A percentile compares a stretch with the other conserved stretches of the same genome.
Evolutionary conservation across 2,797 vertebrate species (phyloP).

Genomic region (Acipenser ruthenus): DNA sequence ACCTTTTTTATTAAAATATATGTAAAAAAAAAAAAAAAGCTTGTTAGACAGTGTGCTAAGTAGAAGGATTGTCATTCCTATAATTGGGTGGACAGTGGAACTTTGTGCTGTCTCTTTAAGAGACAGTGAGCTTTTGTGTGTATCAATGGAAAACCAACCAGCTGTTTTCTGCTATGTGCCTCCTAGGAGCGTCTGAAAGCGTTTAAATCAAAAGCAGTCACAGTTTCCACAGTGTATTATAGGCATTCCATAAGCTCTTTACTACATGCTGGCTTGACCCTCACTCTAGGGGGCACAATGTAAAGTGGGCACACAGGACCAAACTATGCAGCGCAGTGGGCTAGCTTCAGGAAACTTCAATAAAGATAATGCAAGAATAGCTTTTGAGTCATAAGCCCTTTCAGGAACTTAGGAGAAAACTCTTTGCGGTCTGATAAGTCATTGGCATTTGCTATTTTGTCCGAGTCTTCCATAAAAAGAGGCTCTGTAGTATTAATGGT

Average conservation of each 20-base stretch:
- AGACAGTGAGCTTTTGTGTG: slow-evolving; percentile 36
- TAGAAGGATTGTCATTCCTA: slow-evolving; percentile 2
- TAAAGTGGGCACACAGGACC: slow-evolving; percentile 53
- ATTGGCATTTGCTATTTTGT: slow-evolving; percentile 46
- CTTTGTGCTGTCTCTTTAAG: slow-evolving; percentile 34
- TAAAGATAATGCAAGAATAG: slow-evolving; percentile 30
- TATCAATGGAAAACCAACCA: slow-evolving; percentile 53
- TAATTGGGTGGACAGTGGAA: slow-evolving; percentile 2
- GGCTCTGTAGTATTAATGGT: too few species aligned
- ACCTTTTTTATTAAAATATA: background rate
- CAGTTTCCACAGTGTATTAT: slow-evolving; percentile 61
- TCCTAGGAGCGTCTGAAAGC: slow-evolving; percentile 63
- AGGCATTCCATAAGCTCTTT: slow-evolving; percentile 53
- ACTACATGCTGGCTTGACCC: slow-evolving; percentile 41
- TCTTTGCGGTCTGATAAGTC: slow-evolving; percentile 44
- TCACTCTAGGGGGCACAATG: slow-evolving; percentile 42
- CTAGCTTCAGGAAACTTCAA: slow-evolving; percentile 35
- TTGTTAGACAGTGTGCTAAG: background rate
- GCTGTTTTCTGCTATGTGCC: slow-evolving; percentile 50
- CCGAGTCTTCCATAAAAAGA: slow-evolving; percentile 37
- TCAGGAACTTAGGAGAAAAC: slow-evolving; percentile 36
- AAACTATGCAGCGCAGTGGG: slow-evolving; percentile 47
- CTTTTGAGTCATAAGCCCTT: slow-evolving; percentile 28
- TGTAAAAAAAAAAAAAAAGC: background rate
- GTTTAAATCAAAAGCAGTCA: slow-evolving; percentile 65